Conservation (phyloP, 2,888 invertebrate species). For the Crossocerus cetratus region DNA sequence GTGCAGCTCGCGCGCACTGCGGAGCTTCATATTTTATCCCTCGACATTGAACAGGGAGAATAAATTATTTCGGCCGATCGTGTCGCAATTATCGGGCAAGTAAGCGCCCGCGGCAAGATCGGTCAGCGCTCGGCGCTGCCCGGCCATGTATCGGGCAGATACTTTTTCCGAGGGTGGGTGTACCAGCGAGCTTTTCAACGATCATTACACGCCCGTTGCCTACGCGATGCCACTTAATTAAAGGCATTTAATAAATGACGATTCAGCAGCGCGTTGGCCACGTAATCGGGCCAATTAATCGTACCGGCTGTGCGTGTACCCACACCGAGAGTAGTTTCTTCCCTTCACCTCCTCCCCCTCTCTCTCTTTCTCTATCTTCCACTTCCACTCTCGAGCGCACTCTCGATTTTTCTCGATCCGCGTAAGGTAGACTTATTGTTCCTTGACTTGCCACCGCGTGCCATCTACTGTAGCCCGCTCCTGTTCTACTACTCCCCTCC, state of each 20-base stretch:
- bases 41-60: conserved; percentile 22
- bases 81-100: conserved; percentile 34
- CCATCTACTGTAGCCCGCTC: too few species aligned
- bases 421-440: conserved; percentile 41
- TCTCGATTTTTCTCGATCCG: neutral
- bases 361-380: conserved; percentile 1
- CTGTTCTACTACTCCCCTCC: too few species aligned
- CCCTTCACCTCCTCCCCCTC: neutral
- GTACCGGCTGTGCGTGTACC: conserved; percentile 30
- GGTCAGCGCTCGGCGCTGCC: neutral
- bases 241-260: conserved; percentile 53
- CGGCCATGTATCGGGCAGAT: conserved; percentile 3
- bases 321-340: neutral
- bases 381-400: neutral
- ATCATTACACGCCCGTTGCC: conserved; percentile 46
- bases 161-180: conserved; percentile 21
- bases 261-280: conserved; percentile 43
- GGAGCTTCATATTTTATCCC: conserved; percentile 28
- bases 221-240: conserved; percentile 50
- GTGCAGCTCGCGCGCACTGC: neutral
- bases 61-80: conserved; percentile 43
- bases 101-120: conserved; percentile 13
- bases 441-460: neutral
- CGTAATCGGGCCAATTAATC: conserved; percentile 58
- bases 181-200: conserved; percentile 30